Evolutionary conservation across 1,140 invertebrate species (phyloP).

Genomic region (Antheraea pernyi): DNA sequence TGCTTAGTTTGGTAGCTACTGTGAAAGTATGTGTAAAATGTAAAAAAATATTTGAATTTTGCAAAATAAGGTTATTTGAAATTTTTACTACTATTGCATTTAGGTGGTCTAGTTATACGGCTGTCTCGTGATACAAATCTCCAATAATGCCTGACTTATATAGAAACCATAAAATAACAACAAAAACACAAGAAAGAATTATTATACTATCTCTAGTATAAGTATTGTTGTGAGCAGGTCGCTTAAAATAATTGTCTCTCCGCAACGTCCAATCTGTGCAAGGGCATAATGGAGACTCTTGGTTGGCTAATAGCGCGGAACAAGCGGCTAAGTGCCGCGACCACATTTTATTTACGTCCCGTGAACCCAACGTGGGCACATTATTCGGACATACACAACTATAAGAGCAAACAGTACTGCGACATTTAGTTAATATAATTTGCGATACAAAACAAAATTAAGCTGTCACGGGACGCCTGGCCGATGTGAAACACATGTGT

Average conservation of each 20-base stretch:
- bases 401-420: neutral
- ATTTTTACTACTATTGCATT: too few relatives aligned
- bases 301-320: constrained; percentile 31
- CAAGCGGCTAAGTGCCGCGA: constrained; percentile 31
- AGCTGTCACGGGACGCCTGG: too few relatives aligned
- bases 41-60: too few relatives aligned
- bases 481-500: too few relatives aligned
- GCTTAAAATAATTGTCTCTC: constrained; percentile 4
- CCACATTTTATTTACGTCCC: constrained; percentile 39
- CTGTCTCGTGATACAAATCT: too few relatives aligned
- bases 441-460: too few relatives aligned
- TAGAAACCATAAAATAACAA: too few relatives aligned
- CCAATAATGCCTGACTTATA: too few relatives aligned
- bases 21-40: too few relatives aligned
- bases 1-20: too few relatives aligned
- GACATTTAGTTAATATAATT: neutral
- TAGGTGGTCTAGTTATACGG: too few relatives aligned
- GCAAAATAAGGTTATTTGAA: too few relatives aligned
- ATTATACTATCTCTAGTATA: neutral
- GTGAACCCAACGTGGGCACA: constrained; percentile 19
- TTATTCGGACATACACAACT: neutral
- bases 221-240: neutral
- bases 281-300: neutral
- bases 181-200: neutral
- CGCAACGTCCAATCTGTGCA: neutral